A percentile compares a stretch with the other conserved stretches of the same genome.
These are phyloP conservation scores for Sminthurides bifidus DNA, from an alignment of 1,140 invertebrate genomes.

Conservation along the genomic window DNA sequence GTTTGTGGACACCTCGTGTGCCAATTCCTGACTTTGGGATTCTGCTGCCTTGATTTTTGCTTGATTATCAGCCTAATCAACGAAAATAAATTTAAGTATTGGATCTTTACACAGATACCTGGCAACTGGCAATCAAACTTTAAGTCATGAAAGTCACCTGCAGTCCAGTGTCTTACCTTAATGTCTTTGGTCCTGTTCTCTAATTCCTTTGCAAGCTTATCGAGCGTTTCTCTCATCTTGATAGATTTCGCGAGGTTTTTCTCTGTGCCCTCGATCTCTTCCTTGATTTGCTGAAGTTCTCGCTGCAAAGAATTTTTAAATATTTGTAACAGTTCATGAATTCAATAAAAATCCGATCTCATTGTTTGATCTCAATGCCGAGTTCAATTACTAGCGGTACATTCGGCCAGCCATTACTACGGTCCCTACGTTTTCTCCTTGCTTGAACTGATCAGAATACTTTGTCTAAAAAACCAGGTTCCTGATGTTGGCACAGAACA, in stretches of 20 bases:
- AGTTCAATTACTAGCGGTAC: too few species aligned
- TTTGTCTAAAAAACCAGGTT: not conserved
- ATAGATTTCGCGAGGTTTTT: constrained; percentile 17
- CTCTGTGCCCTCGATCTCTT: constrained; percentile 9
- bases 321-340: not conserved
- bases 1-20: constrained; percentile 20
- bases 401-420: too few species aligned
- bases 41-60: constrained; percentile 23
- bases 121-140: too few species aligned
- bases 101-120: not conserved
- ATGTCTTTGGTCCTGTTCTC: constrained; percentile 24
- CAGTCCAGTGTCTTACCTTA: constrained; percentile 21
- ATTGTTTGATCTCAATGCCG: too few species aligned
- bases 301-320: constrained; percentile 1
- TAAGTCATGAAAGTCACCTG: too few species aligned
- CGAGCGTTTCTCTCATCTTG: constrained; percentile 18
- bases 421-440: too few species aligned
- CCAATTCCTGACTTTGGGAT: constrained; percentile 18
- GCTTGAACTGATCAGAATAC: not conserved
- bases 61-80: constrained; percentile 16
- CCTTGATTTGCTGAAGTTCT: constrained; percentile 19
- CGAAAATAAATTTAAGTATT: not conserved
- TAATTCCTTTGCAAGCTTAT: constrained; percentile 26
- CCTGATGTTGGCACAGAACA: not conserved
- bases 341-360: not conserved